phyloP scores from a whole-genome alignment of 2,888 invertebrate species.

The Monoplex corrugatus region DNA sequence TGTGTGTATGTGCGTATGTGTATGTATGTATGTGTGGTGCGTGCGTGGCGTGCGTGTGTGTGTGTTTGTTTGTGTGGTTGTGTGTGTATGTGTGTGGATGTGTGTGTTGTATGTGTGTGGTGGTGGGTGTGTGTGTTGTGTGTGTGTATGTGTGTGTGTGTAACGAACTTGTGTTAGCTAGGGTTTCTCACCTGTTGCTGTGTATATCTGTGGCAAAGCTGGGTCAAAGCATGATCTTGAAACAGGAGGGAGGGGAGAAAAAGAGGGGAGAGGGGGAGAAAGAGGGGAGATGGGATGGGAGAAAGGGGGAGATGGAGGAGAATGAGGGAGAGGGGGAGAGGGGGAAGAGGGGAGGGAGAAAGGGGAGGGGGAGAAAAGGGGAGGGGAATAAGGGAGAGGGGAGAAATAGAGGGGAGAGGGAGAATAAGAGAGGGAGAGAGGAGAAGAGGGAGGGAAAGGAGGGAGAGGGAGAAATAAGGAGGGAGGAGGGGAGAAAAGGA shows the following conservation, averaged over 20 bases:
- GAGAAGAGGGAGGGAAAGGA: neutral
- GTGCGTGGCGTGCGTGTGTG: too few species aligned
- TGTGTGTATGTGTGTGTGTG: neutral
- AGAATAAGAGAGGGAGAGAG: neutral
- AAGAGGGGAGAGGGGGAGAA: slow-evolving; percentile 25
- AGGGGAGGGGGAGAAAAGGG: neutral
- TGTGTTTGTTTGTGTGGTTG: neutral
- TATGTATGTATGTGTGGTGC: neutral
- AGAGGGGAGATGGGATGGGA: too few species aligned
- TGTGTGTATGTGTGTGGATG: neutral
- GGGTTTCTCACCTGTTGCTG: too few species aligned
- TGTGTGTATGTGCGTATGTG: neutral
- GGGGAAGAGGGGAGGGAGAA: neutral
- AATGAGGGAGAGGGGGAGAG: neutral
- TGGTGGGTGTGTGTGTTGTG: neutral
- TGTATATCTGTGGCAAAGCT: too few species aligned
- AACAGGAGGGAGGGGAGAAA: neutral
- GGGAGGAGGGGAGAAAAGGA: neutral
- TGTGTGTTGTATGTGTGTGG: neutral
- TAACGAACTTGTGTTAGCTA: neutral
- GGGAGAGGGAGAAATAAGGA: neutral
- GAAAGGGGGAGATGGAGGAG: neutral
- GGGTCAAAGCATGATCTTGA: too few species aligned
- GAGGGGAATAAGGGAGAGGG: neutral
- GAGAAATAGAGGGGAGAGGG: neutral